Evolutionary conservation across 2,113 vertebrate species (phyloP).

Genomic region (Hemicordylus capensis): DNA sequence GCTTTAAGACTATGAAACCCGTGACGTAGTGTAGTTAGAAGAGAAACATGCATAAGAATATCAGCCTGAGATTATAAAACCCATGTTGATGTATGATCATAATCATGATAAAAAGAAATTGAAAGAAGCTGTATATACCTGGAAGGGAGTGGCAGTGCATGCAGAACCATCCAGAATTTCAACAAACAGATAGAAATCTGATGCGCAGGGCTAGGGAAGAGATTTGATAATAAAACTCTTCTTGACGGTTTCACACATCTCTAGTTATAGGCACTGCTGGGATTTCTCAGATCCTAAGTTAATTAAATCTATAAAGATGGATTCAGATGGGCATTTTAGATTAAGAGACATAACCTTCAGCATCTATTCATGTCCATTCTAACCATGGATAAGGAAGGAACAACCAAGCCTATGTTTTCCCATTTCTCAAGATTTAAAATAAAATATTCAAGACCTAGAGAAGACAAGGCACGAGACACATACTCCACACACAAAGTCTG

Average conservation of each 20-base stretch:
- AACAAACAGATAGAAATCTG: background rate
- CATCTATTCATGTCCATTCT: background rate
- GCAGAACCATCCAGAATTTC: background rate
- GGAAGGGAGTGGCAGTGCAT: background rate
- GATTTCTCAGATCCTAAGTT: background rate
- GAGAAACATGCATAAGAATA: background rate
- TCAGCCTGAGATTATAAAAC: background rate
- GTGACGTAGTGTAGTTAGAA: background rate
- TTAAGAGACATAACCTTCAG: background rate
- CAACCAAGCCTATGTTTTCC: rapidly evolving
- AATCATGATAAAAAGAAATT: no score
- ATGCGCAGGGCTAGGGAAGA: background rate
- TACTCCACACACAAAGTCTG: background rate
- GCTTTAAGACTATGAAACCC: background rate
- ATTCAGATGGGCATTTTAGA: background rate
- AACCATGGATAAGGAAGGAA: background rate
- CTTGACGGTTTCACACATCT: background rate
- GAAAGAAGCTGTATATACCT: background rate
- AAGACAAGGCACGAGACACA: background rate
- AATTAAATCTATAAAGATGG: background rate
- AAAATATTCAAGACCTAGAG: background rate
- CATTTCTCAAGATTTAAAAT: background rate
- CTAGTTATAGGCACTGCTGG: background rate
- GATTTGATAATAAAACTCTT: background rate
- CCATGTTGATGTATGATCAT: background rate